A percentile compares a stretch with the other conserved stretches of the same genome.
Evolutionary conservation across 2,113 vertebrate species (phyloP).

Genomic region (Dolichallabes microphthalmus): DNA sequence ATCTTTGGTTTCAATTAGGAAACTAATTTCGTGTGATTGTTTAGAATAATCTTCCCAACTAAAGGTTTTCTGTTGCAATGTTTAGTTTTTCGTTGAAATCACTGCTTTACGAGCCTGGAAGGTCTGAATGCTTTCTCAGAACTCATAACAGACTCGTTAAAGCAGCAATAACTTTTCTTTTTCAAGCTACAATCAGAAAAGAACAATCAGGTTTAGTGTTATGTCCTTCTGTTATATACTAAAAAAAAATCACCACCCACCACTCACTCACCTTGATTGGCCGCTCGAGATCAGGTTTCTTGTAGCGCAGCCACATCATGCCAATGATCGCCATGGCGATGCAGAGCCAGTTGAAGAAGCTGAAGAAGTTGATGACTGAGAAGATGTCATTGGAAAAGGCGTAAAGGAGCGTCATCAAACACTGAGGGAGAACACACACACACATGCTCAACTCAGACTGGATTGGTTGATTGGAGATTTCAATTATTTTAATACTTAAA

Average conservation of each 20-base stretch:
- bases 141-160: not conserved
- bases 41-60: not conserved
- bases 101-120: not conserved
- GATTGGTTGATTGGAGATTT: not conserved
- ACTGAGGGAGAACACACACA: slow-evolving; percentile 69
- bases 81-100: not conserved
- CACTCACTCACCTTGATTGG: slow-evolving; percentile 92
- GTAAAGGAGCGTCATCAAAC: slow-evolving; percentile 92
- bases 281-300: slow-evolving; percentile 87
- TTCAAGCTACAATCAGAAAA: not conserved
- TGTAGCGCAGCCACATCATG: slow-evolving; percentile 96
- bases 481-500: not conserved
- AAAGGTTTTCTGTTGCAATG: too few species aligned
- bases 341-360: slow-evolving; percentile 99
- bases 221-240: not conserved
- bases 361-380: slow-evolving; percentile 99
- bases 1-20: not conserved
- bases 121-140: not conserved
- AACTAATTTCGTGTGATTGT: not conserved
- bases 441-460: not conserved
- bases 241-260: not conserved
- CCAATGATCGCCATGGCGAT: slow-evolving; percentile 93
- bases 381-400: slow-evolving; percentile 95
- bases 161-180: not conserved
- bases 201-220: not conserved